These are phyloP conservation scores for Macrophya alboannulata DNA, from an alignment of 2,888 invertebrate species.

Conservation along the genomic window DNA sequence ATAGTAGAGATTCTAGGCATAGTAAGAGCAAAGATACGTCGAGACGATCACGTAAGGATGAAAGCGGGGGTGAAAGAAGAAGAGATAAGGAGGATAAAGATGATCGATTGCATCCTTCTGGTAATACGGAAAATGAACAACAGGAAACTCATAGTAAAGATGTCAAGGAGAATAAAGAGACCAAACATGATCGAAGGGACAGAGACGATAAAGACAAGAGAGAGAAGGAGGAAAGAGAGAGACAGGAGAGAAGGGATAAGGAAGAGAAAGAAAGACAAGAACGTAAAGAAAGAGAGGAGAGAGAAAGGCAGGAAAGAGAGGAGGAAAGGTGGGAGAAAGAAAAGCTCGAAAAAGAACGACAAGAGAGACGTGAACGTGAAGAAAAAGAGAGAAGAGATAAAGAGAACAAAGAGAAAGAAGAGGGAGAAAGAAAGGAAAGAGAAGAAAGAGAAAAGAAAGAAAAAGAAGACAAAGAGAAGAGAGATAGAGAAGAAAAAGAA, in stretches of 20 bases:
- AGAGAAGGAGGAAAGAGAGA: slow-evolving; percentile 72
- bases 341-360: slow-evolving; percentile 71
- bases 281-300: slow-evolving; percentile 73
- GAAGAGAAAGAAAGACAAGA: slow-evolving; percentile 72
- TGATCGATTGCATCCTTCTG: slow-evolving; percentile 62
- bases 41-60: slow-evolving; percentile 75
- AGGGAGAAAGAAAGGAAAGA: slow-evolving; percentile 74
- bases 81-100: slow-evolving; percentile 72
- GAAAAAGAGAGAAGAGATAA: slow-evolving; percentile 65
- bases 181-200: slow-evolving; percentile 72
- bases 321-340: slow-evolving; percentile 75
- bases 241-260: slow-evolving; percentile 67
- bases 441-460: slow-evolving; percentile 70
- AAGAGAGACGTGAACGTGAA: slow-evolving; percentile 72
- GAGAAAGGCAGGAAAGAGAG: slow-evolving; percentile 71
- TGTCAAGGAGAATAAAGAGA: slow-evolving; percentile 69
- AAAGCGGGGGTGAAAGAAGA: slow-evolving; percentile 68
- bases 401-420: slow-evolving; percentile 71
- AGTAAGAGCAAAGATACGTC: slow-evolving; percentile 75
- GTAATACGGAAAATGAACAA: slow-evolving; percentile 63
- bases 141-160: slow-evolving; percentile 66
- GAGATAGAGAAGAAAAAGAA: slow-evolving; percentile 65
- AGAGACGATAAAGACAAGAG: slow-evolving; percentile 72
- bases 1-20: slow-evolving; percentile 75
- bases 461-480: slow-evolving; percentile 68